Base-by-base conservation (phyloP, 2,888 invertebrate species). In the Caenorhabditis sp. region DNA sequence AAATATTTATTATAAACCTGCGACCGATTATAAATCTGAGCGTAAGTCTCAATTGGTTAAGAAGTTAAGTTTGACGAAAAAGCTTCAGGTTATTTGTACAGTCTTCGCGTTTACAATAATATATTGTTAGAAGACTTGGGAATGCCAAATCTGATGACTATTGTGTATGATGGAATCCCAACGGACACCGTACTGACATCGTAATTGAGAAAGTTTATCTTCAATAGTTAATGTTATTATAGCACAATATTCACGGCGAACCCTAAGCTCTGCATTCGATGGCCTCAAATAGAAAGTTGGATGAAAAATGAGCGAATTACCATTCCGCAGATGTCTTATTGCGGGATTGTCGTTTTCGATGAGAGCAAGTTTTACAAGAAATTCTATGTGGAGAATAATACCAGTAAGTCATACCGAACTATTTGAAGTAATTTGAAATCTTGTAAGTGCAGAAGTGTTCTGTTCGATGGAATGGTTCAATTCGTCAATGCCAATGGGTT, bases 381-480 rank as follows among this genome's bases (percentile, higher is more conserved):
- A 20, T 62, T n/a, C 11, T 41, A 11, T 22, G 32, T 62, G 7
- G 30, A 17, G n/a, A 62, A 62, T 22, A 22, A 20, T 27, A 52
- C 30, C 8, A 62, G 52, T 52, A 22, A 62, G 52, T 50, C 4
- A 2, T 30, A n/a, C 20, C 11, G 13, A 20, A 35, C 17, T 32
- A 6, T 27, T 30, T 30, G 43, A 17, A 35, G 15, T 11, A 52
- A 8, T 8, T 15, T n/a, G n/a, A n/a, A n/a, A n/a, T n/a, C n/a
- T 13, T 24, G 13, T 9, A 26, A 20, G 13, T 43, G n/a, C 24
- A 63, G 63, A 43, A 35, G 8, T 63, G 2, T 63, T 43, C n/a
- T 63, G 63, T 30, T 53, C 53, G 1, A 30, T 52, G 43, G 24
- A 43, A 50, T 15, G 15, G 27, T 53, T 63, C n/a, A 41, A 53